phyloP scores from a whole-genome alignment of 2,797 vertebrate species.

The Enteromius unitaeniatus region DNA sequence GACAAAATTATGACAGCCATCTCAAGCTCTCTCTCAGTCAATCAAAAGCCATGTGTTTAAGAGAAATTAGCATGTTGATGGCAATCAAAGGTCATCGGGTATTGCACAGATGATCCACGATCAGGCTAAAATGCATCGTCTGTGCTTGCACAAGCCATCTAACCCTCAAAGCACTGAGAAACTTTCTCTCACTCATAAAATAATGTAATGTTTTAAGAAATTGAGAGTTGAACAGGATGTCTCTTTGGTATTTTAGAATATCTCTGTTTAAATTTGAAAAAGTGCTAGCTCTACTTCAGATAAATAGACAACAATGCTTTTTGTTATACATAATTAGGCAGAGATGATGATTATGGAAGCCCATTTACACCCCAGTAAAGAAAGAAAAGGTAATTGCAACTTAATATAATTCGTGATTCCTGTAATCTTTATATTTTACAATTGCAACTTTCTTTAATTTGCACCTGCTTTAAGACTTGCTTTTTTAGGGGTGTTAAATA shows the following conservation, averaged over 20 bases:
- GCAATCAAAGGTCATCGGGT: slow-evolving; percentile 46
- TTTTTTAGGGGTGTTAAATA: neutral
- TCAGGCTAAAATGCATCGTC: slow-evolving; percentile 41
- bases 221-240: slow-evolving; percentile 26
- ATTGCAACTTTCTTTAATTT: neutral
- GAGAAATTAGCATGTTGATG: slow-evolving; percentile 70
- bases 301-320: slow-evolving; percentile 29
- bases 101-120: slow-evolving; percentile 26
- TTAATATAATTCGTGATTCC: neutral
- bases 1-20: slow-evolving; percentile 59
- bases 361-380: slow-evolving; percentile 20
- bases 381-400: neutral
- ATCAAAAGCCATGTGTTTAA: slow-evolving; percentile 73
- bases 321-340: slow-evolving; percentile 39
- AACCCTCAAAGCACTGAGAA: slow-evolving; percentile 45
- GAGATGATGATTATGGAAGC: slow-evolving; percentile 26
- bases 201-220: slow-evolving; percentile 25
- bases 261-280: slow-evolving; percentile 49
- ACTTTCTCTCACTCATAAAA: slow-evolving; percentile 51
- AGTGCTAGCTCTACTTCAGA: slow-evolving; percentile 19
- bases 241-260: slow-evolving; percentile 27
- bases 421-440: neutral
- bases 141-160: slow-evolving; percentile 54
- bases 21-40: slow-evolving; percentile 68
- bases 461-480: neutral